Percentiles rank a stretch among this genome's conserved stretches.
Conservation (phyloP, 2,113 vertebrate species). For the Elaphurus davidianus region DNA sequence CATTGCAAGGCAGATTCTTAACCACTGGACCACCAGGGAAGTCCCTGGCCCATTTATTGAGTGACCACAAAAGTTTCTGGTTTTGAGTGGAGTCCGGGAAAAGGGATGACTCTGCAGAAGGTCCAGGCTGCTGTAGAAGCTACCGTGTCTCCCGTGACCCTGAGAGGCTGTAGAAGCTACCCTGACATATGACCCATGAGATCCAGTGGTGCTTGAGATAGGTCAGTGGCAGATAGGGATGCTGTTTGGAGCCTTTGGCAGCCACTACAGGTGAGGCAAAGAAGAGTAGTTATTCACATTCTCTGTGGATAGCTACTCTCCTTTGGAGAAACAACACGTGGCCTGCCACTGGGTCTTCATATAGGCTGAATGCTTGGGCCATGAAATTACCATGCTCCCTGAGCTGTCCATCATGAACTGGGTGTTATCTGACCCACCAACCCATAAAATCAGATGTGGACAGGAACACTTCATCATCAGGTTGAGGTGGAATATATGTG, state of each 20-base stretch:
- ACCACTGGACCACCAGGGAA: neutral
- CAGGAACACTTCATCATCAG: neutral
- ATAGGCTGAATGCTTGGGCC: neutral
- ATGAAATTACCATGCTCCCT: neutral
- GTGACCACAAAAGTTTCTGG: neutral
- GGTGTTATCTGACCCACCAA: neutral
- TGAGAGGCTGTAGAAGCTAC: neutral
- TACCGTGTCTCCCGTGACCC: neutral
- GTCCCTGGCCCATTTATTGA: neutral
- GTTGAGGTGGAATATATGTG: neutral
- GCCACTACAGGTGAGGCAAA: neutral
- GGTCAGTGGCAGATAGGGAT: too few relatives aligned
- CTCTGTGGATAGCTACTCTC: neutral
- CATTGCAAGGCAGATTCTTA: neutral
- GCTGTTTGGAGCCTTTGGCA: neutral
- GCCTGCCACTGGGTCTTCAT: neutral
- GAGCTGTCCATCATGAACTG: neutral
- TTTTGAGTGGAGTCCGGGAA: neutral
- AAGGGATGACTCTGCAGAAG: neutral
- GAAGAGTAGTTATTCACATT: neutral
- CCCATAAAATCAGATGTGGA: neutral
- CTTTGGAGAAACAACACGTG: neutral
- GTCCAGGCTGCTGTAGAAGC: neutral
- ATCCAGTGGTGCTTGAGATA: neutral
- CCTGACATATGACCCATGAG: neutral